Conservation (phyloP, 2,113 vertebrate species). For the Mesitornis unicolor region DNA sequence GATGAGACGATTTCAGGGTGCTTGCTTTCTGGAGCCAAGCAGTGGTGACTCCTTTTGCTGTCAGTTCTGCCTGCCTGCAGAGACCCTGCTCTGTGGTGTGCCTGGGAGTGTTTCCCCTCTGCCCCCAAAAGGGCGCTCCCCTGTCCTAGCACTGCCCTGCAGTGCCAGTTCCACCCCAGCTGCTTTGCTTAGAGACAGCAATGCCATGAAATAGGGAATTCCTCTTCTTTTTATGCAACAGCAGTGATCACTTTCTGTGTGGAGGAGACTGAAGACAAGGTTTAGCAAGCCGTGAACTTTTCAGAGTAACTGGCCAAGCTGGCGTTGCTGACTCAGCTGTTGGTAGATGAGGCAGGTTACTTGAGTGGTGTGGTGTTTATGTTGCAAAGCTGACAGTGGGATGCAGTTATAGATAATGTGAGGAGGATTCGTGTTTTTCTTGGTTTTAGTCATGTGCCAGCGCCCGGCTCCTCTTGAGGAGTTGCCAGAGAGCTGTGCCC, state of each 20-base stretch:
- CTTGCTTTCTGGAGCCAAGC: neutral
- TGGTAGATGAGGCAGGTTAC: neutral
- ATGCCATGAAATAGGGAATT: neutral
- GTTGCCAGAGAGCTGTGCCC: neutral
- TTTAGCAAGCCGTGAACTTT: neutral
- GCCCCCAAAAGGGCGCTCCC: neutral
- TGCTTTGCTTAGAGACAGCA: neutral
- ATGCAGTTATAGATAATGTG: neutral
- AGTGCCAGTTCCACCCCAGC: neutral
- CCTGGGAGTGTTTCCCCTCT: neutral
- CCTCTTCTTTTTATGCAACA: neutral
- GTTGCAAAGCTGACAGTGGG: neutral
- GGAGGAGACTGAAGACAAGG: neutral
- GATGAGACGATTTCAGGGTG: neutral
- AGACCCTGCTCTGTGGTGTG: accelerated
- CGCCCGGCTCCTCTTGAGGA: neutral
- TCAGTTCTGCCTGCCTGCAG: neutral
- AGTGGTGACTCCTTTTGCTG: neutral
- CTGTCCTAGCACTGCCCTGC: neutral
- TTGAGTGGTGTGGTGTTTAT: neutral
- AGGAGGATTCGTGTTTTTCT: neutral
- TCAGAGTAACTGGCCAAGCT: neutral
- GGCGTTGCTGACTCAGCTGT: neutral
- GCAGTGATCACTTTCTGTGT: neutral
- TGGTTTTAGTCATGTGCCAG: neutral